Evolutionary conservation across 2,797 vertebrate species (phyloP).

Genomic region (Ceyx erithaca): DNA sequence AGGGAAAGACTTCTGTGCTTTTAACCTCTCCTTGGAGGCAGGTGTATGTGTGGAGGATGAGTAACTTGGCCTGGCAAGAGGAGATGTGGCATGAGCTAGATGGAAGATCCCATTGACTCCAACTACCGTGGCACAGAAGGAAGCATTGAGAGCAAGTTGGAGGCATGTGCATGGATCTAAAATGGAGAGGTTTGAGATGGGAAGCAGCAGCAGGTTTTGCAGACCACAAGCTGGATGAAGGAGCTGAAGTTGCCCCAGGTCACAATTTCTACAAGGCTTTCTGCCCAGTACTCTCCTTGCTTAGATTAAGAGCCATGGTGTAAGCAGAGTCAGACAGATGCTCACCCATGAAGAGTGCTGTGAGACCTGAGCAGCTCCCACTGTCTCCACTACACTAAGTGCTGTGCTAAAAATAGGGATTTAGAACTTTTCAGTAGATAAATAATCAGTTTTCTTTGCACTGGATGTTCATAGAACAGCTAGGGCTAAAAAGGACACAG

Average conservation of each 20-base stretch:
- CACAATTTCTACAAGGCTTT: neutral
- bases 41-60: neutral
- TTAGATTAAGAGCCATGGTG: neutral
- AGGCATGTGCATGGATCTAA: accelerated
- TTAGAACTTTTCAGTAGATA: neutral
- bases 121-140: neutral
- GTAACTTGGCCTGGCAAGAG: neutral
- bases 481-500: no score
- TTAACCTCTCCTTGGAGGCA: neutral
- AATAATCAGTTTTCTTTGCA: neutral
- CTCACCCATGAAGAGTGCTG: accelerated
- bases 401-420: neutral
- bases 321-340: neutral
- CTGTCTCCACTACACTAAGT: neutral
- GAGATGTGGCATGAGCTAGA: neutral
- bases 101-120: neutral
- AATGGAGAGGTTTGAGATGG: neutral
- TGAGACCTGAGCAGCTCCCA: neutral
- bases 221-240: neutral
- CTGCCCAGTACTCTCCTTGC: neutral
- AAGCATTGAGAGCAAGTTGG: neutral
- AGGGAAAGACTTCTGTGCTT: neutral
- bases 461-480: neutral
- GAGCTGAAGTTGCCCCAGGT: neutral
- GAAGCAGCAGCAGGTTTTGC: neutral